Conservation (phyloP, 2,888 invertebrate species). For the Eupithecia subfuscata region DNA sequence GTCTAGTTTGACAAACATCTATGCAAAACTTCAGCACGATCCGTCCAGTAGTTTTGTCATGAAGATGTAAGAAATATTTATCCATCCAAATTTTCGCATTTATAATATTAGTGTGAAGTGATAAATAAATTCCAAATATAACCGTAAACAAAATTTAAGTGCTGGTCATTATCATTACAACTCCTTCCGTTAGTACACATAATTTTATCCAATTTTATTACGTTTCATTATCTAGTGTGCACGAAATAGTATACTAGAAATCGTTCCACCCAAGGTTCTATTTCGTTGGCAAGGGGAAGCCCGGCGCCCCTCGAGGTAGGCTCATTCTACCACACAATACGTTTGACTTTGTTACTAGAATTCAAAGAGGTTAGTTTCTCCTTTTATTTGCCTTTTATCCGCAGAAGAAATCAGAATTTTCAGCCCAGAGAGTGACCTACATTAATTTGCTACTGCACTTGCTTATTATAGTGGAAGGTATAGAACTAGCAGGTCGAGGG, state of each 20-base stretch:
- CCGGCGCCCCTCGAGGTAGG: slow-evolving; percentile 4
- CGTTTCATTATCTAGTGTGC: neutral
- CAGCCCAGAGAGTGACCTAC: neutral
- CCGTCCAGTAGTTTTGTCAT: neutral
- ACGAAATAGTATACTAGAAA: neutral
- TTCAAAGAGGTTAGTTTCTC: neutral
- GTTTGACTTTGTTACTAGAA: slow-evolving; percentile 4
- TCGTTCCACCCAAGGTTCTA: slow-evolving; percentile 6
- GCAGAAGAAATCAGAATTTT: neutral
- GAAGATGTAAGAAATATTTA: neutral
- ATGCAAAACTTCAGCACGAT: too few relatives aligned
- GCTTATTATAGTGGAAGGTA: too few relatives aligned
- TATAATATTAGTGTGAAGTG: neutral
- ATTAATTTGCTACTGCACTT: too few relatives aligned
- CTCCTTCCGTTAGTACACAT: neutral
- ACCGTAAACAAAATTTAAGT: neutral
- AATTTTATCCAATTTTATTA: neutral
- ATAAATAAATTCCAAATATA: neutral
- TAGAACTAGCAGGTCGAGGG: too few relatives aligned
- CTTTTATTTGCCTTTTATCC: neutral
- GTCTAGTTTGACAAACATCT: too few relatives aligned
- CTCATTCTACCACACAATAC: neutral
- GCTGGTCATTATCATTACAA: neutral
- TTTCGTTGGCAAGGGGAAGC: slow-evolving; percentile 15
- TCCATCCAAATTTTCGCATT: neutral